These are phyloP conservation scores for Drosophila emarginata DNA, from an alignment of 2,888 invertebrate species.

Conservation along the genomic window DNA sequence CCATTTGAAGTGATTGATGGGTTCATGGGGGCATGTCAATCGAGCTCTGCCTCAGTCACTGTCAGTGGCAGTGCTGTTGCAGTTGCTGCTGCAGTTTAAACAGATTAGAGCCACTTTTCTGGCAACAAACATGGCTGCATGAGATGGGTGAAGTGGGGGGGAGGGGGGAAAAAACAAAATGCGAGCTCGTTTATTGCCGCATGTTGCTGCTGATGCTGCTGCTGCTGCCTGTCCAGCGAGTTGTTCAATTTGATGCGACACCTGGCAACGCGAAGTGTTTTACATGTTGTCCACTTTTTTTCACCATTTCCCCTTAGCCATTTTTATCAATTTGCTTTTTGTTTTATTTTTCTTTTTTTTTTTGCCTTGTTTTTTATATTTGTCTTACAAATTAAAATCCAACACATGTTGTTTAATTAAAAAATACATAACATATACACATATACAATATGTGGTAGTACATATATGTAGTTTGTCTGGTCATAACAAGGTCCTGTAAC, in stretches of 20 bases:
- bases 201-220: constrained; percentile 37
- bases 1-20: constrained; percentile 70
- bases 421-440: constrained; percentile 38
- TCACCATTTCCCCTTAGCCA: not conserved
- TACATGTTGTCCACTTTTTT: constrained; percentile 56
- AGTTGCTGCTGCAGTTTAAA: constrained; percentile 68
- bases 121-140: constrained; percentile 10
- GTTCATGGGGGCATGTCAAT: constrained; percentile 72
- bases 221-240: constrained; percentile 34
- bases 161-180: constrained; percentile 11
- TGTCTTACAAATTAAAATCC: constrained; percentile 71
- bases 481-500: constrained; percentile 36
- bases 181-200: constrained; percentile 61
- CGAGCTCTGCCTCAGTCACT: constrained; percentile 27
- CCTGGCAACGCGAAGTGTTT: constrained; percentile 63
- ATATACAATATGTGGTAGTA: constrained; percentile 29
- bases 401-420: constrained; percentile 72
- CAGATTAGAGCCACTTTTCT: constrained; percentile 74
- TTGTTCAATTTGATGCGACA: constrained; percentile 72
- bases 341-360: not conserved
- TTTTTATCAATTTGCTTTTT: not conserved
- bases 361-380: constrained; percentile 43
- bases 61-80: constrained; percentile 31
- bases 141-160: not conserved
- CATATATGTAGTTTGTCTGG: constrained; percentile 32